phyloP scores from a whole-genome alignment of 2,888 invertebrate genomes.

The Agriopis marginaria region DNA sequence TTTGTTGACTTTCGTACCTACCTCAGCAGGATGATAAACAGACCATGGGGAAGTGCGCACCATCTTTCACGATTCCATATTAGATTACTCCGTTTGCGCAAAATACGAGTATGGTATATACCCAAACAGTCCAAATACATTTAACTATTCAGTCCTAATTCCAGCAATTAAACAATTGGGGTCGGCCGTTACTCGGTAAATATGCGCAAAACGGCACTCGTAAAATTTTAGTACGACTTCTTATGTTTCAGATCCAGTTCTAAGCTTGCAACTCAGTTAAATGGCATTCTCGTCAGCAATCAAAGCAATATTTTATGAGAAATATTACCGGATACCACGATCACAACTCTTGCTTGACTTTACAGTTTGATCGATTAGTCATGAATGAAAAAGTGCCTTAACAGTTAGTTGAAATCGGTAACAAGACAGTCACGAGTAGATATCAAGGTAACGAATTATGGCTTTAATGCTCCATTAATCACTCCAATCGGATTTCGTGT shows the following conservation, averaged over 20 bases:
- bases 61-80: slow-evolving; percentile 40
- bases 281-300: slow-evolving; percentile 45
- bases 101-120: slow-evolving; percentile 4
- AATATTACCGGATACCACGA: slow-evolving; percentile 37
- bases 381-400: slow-evolving; percentile 41
- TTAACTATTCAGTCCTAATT: slow-evolving; percentile 54
- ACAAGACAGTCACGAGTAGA: slow-evolving; percentile 31
- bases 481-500: slow-evolving; percentile 30
- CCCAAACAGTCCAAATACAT: slow-evolving; percentile 9
- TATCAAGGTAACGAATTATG: slow-evolving; percentile 22
- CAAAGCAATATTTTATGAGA: slow-evolving; percentile 45
- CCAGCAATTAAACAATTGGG: slow-evolving; percentile 61
- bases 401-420: slow-evolving; percentile 37
- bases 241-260: slow-evolving; percentile 48
- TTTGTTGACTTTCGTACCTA: slow-evolving; percentile 53
- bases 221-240: slow-evolving; percentile 57
- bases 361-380: slow-evolving; percentile 43
- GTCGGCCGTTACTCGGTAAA: slow-evolving; percentile 61
- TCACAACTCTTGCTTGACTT: slow-evolving; percentile 21
- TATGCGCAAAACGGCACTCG: slow-evolving; percentile 52
- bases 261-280: slow-evolving; percentile 47
- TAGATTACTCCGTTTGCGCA: slow-evolving; percentile 31
- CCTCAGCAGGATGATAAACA: slow-evolving; percentile 53
- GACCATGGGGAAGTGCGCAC: slow-evolving; percentile 35
- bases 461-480: slow-evolving; percentile 37